Conservation (phyloP, 2,797 vertebrate genomes). For the Margarornis squamiger region DNA sequence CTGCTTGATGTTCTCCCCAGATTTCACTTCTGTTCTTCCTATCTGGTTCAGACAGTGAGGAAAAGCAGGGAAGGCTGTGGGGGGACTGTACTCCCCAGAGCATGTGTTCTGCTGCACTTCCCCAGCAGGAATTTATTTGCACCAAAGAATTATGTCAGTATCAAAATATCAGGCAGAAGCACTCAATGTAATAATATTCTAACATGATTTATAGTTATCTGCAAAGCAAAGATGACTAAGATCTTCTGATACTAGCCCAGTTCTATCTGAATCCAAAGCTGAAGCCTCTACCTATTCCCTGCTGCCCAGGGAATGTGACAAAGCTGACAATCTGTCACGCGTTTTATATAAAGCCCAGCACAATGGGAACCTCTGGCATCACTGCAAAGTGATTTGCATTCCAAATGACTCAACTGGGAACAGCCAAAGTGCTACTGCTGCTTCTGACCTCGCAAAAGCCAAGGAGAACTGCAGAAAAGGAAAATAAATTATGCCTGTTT, state of each 20-base stretch:
- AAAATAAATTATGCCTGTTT: slow-evolving; percentile 38
- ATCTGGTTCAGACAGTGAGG: not conserved
- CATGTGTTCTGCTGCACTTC: not conserved
- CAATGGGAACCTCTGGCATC: slow-evolving; percentile 58
- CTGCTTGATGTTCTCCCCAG: not conserved
- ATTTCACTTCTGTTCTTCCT: not conserved
- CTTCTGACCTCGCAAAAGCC: slow-evolving; percentile 51
- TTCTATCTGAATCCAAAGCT: not conserved
- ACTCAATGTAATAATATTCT: not conserved
- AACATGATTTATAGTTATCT: not conserved
- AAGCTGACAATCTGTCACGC: slow-evolving; percentile 37
- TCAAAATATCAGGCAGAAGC: not conserved
- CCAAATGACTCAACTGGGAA: slow-evolving; percentile 52
- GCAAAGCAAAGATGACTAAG: slow-evolving; percentile 10
- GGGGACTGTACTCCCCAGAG: not conserved
- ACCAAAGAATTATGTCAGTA: not conserved
- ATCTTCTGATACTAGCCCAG: not conserved
- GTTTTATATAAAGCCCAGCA: slow-evolving; percentile 44
- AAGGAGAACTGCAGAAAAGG: slow-evolving; percentile 48
- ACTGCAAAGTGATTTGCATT: slow-evolving; percentile 54
- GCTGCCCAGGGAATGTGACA: slow-evolving; percentile 18
- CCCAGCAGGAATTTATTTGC: not conserved
- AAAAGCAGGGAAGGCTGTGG: not conserved
- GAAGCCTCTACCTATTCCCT: slow-evolving; percentile 8
- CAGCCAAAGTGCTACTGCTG: slow-evolving; percentile 52